Conservation (phyloP, 1,140 invertebrate species). For the Drosophila pruinosa region DNA sequence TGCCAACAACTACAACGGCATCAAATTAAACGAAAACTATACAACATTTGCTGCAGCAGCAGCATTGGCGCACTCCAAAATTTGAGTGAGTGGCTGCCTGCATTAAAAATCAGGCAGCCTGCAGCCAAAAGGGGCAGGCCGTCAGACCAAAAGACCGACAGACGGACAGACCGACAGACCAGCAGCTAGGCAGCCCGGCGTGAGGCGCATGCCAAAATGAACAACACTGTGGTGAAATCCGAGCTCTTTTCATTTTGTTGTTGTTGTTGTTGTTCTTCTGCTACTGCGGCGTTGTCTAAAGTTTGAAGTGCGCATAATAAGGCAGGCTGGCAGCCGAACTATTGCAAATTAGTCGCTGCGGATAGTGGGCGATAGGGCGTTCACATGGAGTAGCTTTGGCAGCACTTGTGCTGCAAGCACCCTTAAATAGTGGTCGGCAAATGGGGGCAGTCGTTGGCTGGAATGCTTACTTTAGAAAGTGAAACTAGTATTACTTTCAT, state of each 20-base stretch:
- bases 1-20: conserved; percentile 26
- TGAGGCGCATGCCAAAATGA: conserved; percentile 70
- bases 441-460: conserved; percentile 9
- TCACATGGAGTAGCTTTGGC: conserved; percentile 35
- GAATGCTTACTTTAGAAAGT: conserved; percentile 60
- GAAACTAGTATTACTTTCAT: conserved; percentile 66
- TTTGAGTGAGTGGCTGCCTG: conserved; percentile 75
- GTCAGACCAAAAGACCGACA: too few relatives aligned
- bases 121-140: conserved; percentile 10
- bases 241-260: conserved; percentile 4
- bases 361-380: conserved; percentile 35
- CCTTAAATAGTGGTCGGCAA: neutral
- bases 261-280: conserved; percentile 8
- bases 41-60: conserved; percentile 72
- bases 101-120: conserved; percentile 58
- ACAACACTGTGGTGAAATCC: conserved; percentile 60
- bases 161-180: too few relatives aligned
- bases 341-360: conserved; percentile 52
- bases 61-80: conserved; percentile 71
- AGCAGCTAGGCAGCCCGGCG: conserved; percentile 27
- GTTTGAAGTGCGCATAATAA: conserved; percentile 81
- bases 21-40: conserved; percentile 80
- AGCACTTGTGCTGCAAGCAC: conserved; percentile 37
- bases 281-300: conserved; percentile 68
- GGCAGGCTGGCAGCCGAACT: conserved; percentile 49